Percentiles rank a stretch among this genome's conserved stretches.
Conservation (phyloP, 2,888 invertebrate genomes). For the Drosophila niveifrons region DNA sequence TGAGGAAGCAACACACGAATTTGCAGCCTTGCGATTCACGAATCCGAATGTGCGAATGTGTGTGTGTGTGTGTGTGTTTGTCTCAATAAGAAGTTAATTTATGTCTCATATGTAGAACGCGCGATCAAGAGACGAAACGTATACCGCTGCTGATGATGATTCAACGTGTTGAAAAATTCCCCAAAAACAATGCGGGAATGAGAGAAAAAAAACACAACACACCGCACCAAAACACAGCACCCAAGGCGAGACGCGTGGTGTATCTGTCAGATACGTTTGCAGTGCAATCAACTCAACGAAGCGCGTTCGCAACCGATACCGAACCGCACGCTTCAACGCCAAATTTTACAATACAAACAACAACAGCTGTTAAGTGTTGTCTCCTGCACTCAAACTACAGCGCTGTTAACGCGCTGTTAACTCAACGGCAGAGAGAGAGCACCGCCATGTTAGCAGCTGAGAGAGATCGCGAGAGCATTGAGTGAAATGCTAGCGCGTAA, state of each 20-base stretch:
- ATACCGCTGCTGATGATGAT: neutral
- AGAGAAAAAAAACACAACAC: constrained; percentile 38
- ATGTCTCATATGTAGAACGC: constrained; percentile 43
- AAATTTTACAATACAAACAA: constrained; percentile 64
- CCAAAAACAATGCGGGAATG: neutral
- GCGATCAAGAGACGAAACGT: constrained; percentile 18
- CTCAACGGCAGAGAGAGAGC: constrained; percentile 32
- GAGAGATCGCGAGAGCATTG: constrained; percentile 52
- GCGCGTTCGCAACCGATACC: constrained; percentile 51
- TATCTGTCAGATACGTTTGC: constrained; percentile 69
- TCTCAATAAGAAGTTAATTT: constrained; percentile 38
- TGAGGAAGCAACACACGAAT: constrained; percentile 14
- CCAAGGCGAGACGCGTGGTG: constrained; percentile 47
- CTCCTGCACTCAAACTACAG: constrained; percentile 17
- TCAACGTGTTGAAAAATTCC: neutral
- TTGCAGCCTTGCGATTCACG: neutral
- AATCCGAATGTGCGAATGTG: constrained; percentile 9
- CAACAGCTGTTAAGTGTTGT: constrained; percentile 57
- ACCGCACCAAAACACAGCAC: constrained; percentile 27
- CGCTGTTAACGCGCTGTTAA: constrained; percentile 13
- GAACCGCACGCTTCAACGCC: constrained; percentile 63
- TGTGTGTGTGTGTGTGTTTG: constrained; percentile 15
- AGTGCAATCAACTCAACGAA: constrained; percentile 47
- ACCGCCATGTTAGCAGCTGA: constrained; percentile 3
- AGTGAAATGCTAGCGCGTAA: constrained; percentile 45